phyloP scores from a whole-genome alignment of 30 jellyfish, hydroid and myxozoan genomes.

The Hydractinia echinata region DNA sequence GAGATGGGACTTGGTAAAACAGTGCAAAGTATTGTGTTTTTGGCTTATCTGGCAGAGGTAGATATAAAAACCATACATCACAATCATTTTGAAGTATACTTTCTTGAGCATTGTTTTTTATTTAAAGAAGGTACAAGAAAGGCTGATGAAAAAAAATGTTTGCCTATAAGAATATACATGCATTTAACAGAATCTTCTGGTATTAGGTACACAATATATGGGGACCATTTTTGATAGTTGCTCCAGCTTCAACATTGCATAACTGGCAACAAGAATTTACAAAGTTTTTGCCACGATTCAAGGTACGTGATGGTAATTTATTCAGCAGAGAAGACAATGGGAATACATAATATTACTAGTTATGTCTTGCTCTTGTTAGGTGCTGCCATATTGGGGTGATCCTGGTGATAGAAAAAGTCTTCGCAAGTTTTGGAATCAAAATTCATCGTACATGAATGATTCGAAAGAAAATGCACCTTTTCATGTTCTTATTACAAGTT shows the following conservation, averaged over 20 bases:
- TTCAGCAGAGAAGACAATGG: neutral
- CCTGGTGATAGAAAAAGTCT: slow-evolving; percentile 91
- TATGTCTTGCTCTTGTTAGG: slow-evolving; percentile 30
- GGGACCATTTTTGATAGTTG: slow-evolving; percentile 99
- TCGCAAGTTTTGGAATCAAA: slow-evolving; percentile 80
- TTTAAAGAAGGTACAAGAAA: too few relatives aligned
- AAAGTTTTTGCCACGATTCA: slow-evolving; percentile 94
- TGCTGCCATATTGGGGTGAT: slow-evolving; percentile 98
- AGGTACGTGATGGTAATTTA: slow-evolving; percentile 44
- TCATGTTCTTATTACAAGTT: slow-evolving; percentile 94
- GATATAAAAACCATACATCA: neutral
- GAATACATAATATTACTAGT: neutral
- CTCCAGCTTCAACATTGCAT: slow-evolving; percentile 99
- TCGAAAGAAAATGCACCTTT: slow-evolving; percentile 87
- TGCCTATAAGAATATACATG: too few relatives aligned
- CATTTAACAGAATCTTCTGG: neutral
- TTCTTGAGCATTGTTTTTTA: too few relatives aligned
- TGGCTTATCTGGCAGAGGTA: slow-evolving; percentile 98
- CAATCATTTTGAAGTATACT: neutral
- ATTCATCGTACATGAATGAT: slow-evolving; percentile 40
- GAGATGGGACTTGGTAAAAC: slow-evolving; percentile 99
- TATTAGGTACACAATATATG: slow-evolving; percentile 85
- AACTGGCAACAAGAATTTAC: slow-evolving; percentile 99
- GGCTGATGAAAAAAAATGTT: too few relatives aligned
- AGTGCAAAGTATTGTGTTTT: slow-evolving; percentile 91